Conservation (phyloP, 2,888 invertebrate genomes). For the Brenthis hecate region DNA sequence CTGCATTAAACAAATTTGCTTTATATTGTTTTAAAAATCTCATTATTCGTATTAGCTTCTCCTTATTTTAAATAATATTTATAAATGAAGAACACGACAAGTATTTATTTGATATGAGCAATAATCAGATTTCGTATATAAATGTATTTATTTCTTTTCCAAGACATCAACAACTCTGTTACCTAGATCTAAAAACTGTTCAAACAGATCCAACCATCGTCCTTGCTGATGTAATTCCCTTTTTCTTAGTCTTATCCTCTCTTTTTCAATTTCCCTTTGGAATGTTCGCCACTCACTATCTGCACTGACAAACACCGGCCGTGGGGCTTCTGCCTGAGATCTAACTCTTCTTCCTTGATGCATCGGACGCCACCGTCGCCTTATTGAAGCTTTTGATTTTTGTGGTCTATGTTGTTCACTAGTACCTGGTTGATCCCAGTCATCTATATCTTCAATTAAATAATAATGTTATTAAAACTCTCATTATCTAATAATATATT, state of each 20-base stretch:
- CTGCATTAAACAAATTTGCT: background rate
- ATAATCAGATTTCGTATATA: background rate
- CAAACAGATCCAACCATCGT: constrained; percentile 19
- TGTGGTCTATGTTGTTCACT: constrained; percentile 11
- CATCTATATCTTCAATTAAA: constrained; percentile 9
- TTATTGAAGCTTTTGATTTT: constrained; percentile 9
- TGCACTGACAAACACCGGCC: constrained; percentile 5
- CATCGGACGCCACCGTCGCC: constrained; percentile 8
- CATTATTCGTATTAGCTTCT: background rate
- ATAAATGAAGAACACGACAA: background rate
- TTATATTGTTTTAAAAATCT: background rate
- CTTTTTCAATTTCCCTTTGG: constrained; percentile 20
- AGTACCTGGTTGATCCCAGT: constrained; percentile 12
- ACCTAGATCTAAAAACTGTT: constrained; percentile 20
- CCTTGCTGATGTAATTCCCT: constrained; percentile 17
- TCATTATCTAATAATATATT: background rate
- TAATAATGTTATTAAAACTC: background rate
- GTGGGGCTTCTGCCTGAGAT: background rate
- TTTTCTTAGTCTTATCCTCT: constrained; percentile 17
- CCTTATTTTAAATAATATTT: background rate
- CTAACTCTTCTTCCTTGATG: constrained; percentile 1
- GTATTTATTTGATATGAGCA: background rate
- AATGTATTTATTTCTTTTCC: constrained; percentile 16
- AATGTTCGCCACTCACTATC: constrained; percentile 15
- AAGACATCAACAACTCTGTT: constrained; percentile 19